Base-by-base conservation (phyloP, 2,113 vertebrate species). In the Salvator merianae region DNA sequence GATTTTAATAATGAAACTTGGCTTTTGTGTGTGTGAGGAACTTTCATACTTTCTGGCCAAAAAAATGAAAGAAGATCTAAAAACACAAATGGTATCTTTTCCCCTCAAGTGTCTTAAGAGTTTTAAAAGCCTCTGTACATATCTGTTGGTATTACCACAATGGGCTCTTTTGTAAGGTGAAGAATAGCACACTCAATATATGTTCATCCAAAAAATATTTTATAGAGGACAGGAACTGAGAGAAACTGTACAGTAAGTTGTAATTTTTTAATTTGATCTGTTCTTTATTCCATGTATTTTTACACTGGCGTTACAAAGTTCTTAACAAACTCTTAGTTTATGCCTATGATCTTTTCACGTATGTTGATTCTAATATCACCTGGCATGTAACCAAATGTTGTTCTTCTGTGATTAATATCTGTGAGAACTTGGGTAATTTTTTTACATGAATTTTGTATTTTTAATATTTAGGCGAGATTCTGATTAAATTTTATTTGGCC, bases 41-140 rank as follows among this genome's bases (percentile, higher is more conserved):
- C 92, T 92, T 93, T 92, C 87, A 91, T 90, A 93, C 92, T 92
- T 90, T 59, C 55, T 88, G 84, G 88, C 87, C 88, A 88, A 93
- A 86, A 78, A 88, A 13, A 88, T 5, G 14, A 55, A 88, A 87
- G 70, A 63, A 91, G 84, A 83, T 86, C 92, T 91, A 88, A 91
- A 43, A 13, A 47, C 72, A 34, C 30, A 87, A 87, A 84, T 73
- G 9, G 43, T 74, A 8, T 76, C 82, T 91, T 91, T 62, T 73
- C 70, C 83, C 4, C 83, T 32, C 28, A 36, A 89, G 88, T 88
- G 63, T 81, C n/a, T 83, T 92, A 93, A 90, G 0, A 0, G 86
- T 88, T 91, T 93, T 88, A 93, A 83, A 0, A 87, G 77, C 38
- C 0, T 89, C 86, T 89, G 73, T 76, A 20, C 85, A 55, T 81